Percentiles rank a stretch among this genome's conserved stretches.
Evolutionary conservation across 1,140 invertebrate species (phyloP).

Genomic region (Brachionus plicatilis): DNA sequence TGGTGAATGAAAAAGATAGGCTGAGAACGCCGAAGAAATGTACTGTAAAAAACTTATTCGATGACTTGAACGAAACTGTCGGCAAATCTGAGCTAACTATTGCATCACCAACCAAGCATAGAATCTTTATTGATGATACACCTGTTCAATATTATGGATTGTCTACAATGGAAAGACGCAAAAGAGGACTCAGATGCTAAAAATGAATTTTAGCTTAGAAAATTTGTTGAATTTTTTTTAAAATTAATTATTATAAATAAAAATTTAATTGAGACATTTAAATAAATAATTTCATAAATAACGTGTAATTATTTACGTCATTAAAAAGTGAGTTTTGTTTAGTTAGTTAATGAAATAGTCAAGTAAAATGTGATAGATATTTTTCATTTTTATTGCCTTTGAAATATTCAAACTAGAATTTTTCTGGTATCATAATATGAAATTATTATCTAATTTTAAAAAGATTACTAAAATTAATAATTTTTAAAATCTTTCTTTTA

Average conservation of each 20-base stretch:
- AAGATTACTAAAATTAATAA: no score
- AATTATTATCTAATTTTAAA: no score
- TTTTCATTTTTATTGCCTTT: no score
- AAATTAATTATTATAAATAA: not conserved
- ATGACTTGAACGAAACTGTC: not conserved
- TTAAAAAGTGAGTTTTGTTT: not conserved
- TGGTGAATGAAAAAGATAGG: not conserved
- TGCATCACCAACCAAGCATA: not conserved
- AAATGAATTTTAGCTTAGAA: not conserved
- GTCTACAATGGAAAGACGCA: constrained; percentile 15
- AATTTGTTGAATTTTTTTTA: not conserved
- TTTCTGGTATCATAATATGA: no score
- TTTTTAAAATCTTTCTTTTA: no score
- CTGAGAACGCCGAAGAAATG: not conserved
- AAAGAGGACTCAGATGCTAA: constrained; percentile 7
- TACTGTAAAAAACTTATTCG: not conserved
- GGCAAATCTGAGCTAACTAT: not conserved
- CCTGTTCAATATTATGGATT: constrained; percentile 25
- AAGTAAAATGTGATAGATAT: no score
- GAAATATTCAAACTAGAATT: no score
- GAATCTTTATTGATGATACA: constrained; percentile 25
- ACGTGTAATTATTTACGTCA: not conserved
- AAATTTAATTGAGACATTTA: not conserved
- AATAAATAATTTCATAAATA: not conserved
- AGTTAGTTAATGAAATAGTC: no score